These are phyloP conservation scores for Astropecten irregularis DNA, from an alignment of 53 echinoderm and acorn worm genomes.

Conservation along the genomic window DNA sequence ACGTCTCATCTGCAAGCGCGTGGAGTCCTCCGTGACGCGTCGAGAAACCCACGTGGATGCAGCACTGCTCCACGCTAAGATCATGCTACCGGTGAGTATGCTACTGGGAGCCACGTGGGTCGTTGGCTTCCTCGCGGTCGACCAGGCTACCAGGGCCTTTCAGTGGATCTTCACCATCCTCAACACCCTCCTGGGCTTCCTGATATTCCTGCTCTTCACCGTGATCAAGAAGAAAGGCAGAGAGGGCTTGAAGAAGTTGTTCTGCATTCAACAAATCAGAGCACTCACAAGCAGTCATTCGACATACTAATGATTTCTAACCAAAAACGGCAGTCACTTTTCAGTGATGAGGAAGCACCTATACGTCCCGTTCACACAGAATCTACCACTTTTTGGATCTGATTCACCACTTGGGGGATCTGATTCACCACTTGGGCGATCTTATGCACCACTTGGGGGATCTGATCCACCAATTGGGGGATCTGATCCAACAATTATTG, in stretches of 20 bases:
- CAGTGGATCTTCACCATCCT: slow-evolving; percentile 67
- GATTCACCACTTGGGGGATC: too few species aligned
- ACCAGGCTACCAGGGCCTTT: slow-evolving; percentile 36
- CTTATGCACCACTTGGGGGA: too few species aligned
- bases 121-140: slow-evolving; percentile 75
- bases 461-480: too few species aligned
- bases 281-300: neutral
- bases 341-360: too few species aligned
- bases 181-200: slow-evolving; percentile 72
- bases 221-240: slow-evolving; percentile 2
- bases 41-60: neutral
- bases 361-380: too few species aligned
- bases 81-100: slow-evolving; percentile 51
- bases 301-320: too few species aligned
- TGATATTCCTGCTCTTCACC: slow-evolving; percentile 69
- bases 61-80: slow-evolving; percentile 4
- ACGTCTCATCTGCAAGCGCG: slow-evolving; percentile 59
- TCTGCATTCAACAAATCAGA: neutral
- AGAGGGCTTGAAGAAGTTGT: neutral
- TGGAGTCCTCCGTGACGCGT: neutral
- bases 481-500: too few species aligned
- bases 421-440: too few species aligned
- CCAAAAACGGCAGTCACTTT: too few species aligned
- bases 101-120: slow-evolving; percentile 81
- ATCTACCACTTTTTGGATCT: too few species aligned